These are phyloP conservation scores for Ips nitidus DNA, from an alignment of 1,140 invertebrate genomes.

Conservation along the genomic window DNA sequence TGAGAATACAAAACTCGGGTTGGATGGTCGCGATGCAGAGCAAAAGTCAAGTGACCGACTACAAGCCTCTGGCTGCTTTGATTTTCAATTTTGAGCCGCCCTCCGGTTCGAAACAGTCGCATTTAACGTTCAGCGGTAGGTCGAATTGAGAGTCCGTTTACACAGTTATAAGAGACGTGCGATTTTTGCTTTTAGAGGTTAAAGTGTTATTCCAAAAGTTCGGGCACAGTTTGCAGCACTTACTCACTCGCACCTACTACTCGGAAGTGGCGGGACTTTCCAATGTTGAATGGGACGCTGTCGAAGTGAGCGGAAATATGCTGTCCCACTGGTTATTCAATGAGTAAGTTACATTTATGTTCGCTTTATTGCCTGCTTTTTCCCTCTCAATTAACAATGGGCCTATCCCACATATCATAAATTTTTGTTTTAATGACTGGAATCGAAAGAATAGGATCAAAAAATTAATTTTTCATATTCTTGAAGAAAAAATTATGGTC, in stretches of 20 bases:
- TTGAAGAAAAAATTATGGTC: too few species aligned
- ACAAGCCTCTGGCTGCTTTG: constrained; percentile 73
- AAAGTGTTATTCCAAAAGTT: constrained; percentile 79
- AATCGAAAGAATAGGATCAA: too few species aligned
- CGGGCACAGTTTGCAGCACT: constrained; percentile 79
- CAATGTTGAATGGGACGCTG: constrained; percentile 90
- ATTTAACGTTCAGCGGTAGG: constrained; percentile 65
- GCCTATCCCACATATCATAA: too few species aligned
- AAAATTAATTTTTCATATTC: too few species aligned
- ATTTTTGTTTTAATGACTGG: too few species aligned
- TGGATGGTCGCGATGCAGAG: constrained; percentile 71
- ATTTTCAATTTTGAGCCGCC: constrained; percentile 80
- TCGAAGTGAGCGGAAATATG: constrained; percentile 76
- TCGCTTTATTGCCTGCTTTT: background rate
- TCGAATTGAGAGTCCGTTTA: background rate
- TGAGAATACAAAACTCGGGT: constrained; percentile 57
- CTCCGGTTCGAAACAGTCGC: constrained; percentile 61
- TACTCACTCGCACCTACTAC: constrained; percentile 77
- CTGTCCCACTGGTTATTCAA: constrained; percentile 81
- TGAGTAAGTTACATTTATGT: constrained; percentile 46
- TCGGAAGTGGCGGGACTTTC: constrained; percentile 80
- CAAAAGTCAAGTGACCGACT: constrained; percentile 61
- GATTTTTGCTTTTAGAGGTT: constrained; percentile 59
- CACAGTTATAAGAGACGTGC: background rate
- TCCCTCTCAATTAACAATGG: background rate